phyloP scores from a whole-genome alignment of 2,888 invertebrate species.

The Nephrocerus scutellatus region DNA sequence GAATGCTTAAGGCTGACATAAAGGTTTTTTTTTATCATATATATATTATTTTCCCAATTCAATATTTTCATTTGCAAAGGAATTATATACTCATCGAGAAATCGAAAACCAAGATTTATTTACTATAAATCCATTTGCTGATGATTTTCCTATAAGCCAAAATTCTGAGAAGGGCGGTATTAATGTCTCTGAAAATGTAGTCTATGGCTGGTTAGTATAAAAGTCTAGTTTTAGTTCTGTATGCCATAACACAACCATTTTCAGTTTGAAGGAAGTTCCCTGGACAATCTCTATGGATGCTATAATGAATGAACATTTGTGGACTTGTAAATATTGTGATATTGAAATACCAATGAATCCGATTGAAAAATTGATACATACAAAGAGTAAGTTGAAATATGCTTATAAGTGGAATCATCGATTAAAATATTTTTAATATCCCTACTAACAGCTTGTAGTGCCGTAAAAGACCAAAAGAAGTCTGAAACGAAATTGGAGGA shows the following conservation, averaged over 20 bases:
- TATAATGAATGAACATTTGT: slow-evolving; percentile 56
- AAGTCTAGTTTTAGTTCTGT: background rate
- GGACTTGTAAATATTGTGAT: slow-evolving; percentile 68
- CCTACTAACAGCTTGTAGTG: too few relatives aligned
- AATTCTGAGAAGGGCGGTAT: slow-evolving; percentile 76
- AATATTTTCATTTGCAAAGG: slow-evolving; percentile 38
- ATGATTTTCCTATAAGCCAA: slow-evolving; percentile 53
- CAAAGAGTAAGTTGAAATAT: slow-evolving; percentile 29
- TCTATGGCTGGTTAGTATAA: slow-evolving; percentile 61
- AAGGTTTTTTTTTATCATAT: slow-evolving; percentile 50
- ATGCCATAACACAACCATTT: slow-evolving; percentile 23
- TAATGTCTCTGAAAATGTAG: slow-evolving; percentile 71
- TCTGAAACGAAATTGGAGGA: too few relatives aligned
- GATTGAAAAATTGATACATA: slow-evolving; percentile 69
- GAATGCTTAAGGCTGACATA: slow-evolving; percentile 77
- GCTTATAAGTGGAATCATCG: slow-evolving; percentile 3
- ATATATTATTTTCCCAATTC: slow-evolving; percentile 1
- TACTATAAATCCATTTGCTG: slow-evolving; percentile 64
- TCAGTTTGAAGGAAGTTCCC: slow-evolving; percentile 58
- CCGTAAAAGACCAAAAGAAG: too few relatives aligned
- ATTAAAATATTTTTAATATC: too few relatives aligned
- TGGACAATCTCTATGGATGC: slow-evolving; percentile 60
- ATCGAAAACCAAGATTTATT: slow-evolving; percentile 33
- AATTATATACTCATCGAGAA: slow-evolving; percentile 35
- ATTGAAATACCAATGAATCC: slow-evolving; percentile 53